Evolutionary conservation across 2,888 invertebrate genomes (phyloP), one percentile per base, ranked within the genome.

Genomic region (Spialia ferax): DNA sequence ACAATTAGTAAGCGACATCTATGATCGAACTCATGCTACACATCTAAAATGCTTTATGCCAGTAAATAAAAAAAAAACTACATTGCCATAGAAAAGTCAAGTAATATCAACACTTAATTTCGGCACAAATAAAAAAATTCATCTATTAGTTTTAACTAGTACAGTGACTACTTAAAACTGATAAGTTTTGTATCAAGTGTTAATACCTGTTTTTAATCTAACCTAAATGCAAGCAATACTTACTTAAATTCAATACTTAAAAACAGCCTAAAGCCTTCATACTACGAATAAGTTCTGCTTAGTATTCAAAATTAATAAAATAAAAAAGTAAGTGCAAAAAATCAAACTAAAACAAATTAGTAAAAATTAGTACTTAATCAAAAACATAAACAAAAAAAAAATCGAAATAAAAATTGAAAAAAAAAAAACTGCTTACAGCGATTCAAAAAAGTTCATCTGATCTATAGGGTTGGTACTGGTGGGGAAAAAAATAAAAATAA

Each of bases 381-480:
- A 54, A 67, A 64, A 71, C 68, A 26, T 60, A 65, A 55, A 55
- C 61, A 63, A 54, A 57, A 18, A 42, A 38, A 10, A 56, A 73
- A 71, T 10, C 20, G 1, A 56, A 73, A 72, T 11, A 69, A 62
- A 72, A 69, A 38, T 42, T 79, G 77, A 83, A 88, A 86, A 35
- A 83, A 88, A 86, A 35, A 35, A 48, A 83, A 71, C 81, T 85
- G 88, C 93, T 93, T 93, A 93, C 93, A 93, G 89, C 81, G 93
- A 91, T 79, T 93, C 93, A 91, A 93, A 93, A 93, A 93, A 93
- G 91, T 91, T 93, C 91, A 93, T 92, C 90, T 93, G 93, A 91
- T 93, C 93, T 87, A 91, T 87, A 83, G 93, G 93, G 92, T 92
- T 93, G 87, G 93, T 93, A 91, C 93, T 93, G 87, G 88, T 75